Evolutionary conservation across 2,888 invertebrate genomes (phyloP).

Genomic region (Rhagonycha lutea): DNA sequence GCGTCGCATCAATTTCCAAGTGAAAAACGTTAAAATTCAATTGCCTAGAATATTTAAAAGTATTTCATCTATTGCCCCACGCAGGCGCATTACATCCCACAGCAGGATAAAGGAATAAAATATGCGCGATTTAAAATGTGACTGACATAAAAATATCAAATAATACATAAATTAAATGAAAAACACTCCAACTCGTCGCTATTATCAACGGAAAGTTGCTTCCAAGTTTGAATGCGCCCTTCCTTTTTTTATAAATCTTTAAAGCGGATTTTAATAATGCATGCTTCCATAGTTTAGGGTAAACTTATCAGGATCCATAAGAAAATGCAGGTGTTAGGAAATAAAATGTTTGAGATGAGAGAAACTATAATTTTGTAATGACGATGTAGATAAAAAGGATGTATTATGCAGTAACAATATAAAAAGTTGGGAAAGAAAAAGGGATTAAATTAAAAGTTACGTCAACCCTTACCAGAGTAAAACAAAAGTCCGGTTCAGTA

Average conservation of each 20-base stretch:
- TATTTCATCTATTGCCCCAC: background rate
- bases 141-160: background rate
- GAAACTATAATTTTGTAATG: background rate
- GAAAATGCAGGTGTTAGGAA: background rate
- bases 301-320: background rate
- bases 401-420: background rate
- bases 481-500: conserved; percentile 17
- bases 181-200: background rate
- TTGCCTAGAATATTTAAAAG: background rate
- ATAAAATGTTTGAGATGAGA: background rate
- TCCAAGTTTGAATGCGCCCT: background rate
- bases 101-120: background rate
- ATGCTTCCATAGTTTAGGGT: background rate
- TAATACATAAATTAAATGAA: background rate
- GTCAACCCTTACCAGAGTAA: conserved; percentile 7
- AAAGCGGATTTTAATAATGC: background rate
- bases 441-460: conserved; percentile 13
- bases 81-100: background rate
- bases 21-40: background rate
- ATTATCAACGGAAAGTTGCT: background rate
- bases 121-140: background rate
- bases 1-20: background rate
- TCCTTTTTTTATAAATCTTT: background rate
- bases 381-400: background rate
- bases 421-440: conserved; percentile 5